Evolutionary conservation across 2,797 vertebrate species (phyloP).

Genomic region (Bradypus variegatus): DNA sequence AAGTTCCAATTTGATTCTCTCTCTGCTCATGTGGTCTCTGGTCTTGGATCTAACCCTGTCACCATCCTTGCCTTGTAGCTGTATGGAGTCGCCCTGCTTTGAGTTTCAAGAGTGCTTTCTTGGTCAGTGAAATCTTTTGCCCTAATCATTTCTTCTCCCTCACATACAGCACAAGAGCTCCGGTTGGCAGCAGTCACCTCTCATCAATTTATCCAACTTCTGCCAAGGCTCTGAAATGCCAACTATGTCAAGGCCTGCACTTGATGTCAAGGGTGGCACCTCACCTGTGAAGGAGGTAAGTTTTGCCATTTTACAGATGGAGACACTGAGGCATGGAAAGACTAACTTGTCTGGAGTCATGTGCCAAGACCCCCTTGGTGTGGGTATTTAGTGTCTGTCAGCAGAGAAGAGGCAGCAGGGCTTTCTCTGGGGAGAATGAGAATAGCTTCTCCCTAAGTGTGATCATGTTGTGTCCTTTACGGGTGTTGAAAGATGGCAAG

Average conservation of each 20-base stretch:
- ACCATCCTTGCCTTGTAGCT: slow-evolving; percentile 20
- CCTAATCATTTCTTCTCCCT: slow-evolving; percentile 36
- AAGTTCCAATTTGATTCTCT: background rate
- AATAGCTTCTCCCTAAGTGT: background rate
- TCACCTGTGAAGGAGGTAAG: slow-evolving; percentile 61
- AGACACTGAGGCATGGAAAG: background rate
- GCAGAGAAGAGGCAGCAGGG: background rate
- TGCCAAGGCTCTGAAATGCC: slow-evolving; percentile 62
- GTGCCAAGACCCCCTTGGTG: background rate
- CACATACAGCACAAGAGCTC: slow-evolving; percentile 37
- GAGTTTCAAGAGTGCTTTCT: background rate
- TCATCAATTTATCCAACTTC: slow-evolving; percentile 2
- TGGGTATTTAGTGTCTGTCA: background rate
- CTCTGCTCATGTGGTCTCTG: background rate
- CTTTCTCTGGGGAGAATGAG: slow-evolving; percentile 6
- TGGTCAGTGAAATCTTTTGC: background rate
- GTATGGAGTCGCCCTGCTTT: background rate
- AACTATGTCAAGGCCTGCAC: slow-evolving; percentile 63
- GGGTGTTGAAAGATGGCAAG: slow-evolving; percentile 12
- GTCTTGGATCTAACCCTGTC: background rate
- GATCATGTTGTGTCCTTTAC: background rate
- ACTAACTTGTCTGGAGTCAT: background rate
- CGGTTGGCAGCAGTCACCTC: slow-evolving; percentile 36
- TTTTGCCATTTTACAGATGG: slow-evolving; percentile 32
- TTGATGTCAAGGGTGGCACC: slow-evolving; percentile 60